Base-by-base conservation (phyloP, 2,888 invertebrate genomes). In the Norana najaformis region DNA sequence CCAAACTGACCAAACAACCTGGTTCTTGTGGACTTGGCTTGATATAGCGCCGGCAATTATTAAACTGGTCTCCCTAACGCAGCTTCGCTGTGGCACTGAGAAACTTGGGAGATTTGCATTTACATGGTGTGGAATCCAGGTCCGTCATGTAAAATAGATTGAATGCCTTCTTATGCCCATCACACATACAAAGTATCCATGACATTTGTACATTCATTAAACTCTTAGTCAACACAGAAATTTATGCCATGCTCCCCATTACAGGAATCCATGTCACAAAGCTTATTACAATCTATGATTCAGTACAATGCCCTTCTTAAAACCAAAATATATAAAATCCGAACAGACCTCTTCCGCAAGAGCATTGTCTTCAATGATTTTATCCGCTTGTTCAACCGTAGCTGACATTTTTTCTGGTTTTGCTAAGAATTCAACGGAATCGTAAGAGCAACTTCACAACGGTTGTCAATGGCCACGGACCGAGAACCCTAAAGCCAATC, bases 281-380 rank as follows among this genome's bases (percentile, higher is more conserved):
- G 41, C 14, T 41, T 41, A 30, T n/a, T n/a, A n/a, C n/a, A n/a
- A n/a, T 53, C 53, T 53, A 53, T 53, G 53, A 53, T 30, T 53
- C 30, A 30, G 30, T 30, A 23, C 53, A 69, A n/a, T n/a, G n/a
- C 2, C n/a, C 8, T 69, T 69, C 69, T 69, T 69, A 69, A n/a
- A 69, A 13, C n/a, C 69, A 4, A 16, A 4, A 69, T 2, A 69
- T 0, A n/a, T 69, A 69, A n/a, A 5, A 69, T 16, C 4, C 11
- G 36, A 47, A 89, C 89, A 90, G 91, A 94, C 94, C 91, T 94
- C 94, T 92, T 94, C 94, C 11, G 92, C 94, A 14, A 93, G 91
- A n/a, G 93, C 91, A 90, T 93, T 92, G 88, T 94, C 94, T 37
- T 93, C 93, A 39, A 94, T 91, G 69, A 94, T 92, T 90, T 92